Evolutionary conservation across 2,113 vertebrate species (phyloP), one percentile per base, ranked within the genome.

Genomic region (Ptilorrhoa leucosticta): DNA sequence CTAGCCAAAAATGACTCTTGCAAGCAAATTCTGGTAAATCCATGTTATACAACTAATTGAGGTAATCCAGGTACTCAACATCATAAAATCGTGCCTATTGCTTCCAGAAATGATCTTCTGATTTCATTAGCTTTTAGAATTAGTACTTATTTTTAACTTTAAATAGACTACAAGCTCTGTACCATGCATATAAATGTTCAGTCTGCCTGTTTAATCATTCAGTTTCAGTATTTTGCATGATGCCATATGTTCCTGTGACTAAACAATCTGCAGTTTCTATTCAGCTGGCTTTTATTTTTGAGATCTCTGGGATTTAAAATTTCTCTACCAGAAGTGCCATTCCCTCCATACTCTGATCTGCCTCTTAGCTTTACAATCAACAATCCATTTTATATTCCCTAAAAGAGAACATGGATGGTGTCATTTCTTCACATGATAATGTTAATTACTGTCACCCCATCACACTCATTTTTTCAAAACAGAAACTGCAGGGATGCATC

Each of bases 41-140:
- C 39, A 68, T 83, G 80, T 83, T 82, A 82, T 93, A 47, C 33
- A 84, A 85, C 47, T 96, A 95, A 96, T 93, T 90, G 92, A 93
- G 45, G 70, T 91, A 95, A 96, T 96, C 93, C 94, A 90, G 82
- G 51, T 92, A 84, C 54, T 96, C 70, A 35, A 48, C 63, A 71
- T 94, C 51, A 75, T 87, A 64, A 95, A 96, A 94, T 65, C 71
- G 40, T 92, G 57, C 72, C 89, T 94, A 58, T 85, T 95, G 76
- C 87, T 90, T 94, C 78, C 84, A 94, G 72, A 95, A 95, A 77
- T 71, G 51, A 94, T 91, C 57, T 94, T 89, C 69, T 95, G 92
- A 97, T 96, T 97, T 96, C 95, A 96, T 97, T 96, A 96, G 82
- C 75, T 96, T 91, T 93, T 96, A 87, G 95, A 95, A 97, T 94